A percentile compares a stretch with the other conserved stretches of the same genome.
Evolutionary conservation across 2,113 vertebrate species (phyloP).

Genomic region (Oophaga pumilio): DNA sequence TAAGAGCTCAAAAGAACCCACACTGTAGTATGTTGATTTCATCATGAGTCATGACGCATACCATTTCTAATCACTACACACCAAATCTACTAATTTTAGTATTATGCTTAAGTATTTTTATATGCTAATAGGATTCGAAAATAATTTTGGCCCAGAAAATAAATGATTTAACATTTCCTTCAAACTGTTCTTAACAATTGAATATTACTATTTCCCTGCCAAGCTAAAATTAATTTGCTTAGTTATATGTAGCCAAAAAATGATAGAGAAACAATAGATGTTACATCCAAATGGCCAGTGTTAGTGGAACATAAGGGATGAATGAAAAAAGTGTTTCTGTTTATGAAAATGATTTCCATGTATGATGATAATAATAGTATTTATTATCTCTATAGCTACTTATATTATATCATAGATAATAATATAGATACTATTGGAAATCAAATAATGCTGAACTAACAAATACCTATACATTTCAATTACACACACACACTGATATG

Average conservation of each 20-base stretch:
- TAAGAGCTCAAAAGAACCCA: not conserved
- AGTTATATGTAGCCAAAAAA: not conserved
- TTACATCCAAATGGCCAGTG: not conserved
- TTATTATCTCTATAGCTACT: not conserved
- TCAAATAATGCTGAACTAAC: not conserved
- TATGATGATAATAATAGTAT: not conserved
- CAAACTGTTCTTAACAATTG: conserved; percentile 4
- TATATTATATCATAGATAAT: not conserved
- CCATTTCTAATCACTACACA: not conserved
- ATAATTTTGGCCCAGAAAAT: not conserved
- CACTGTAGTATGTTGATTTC: not conserved
- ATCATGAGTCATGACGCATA: not conserved
- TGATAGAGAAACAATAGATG: not conserved
- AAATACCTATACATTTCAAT: too few species aligned
- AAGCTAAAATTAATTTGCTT: not conserved
- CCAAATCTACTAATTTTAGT: not conserved
- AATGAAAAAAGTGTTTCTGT: not conserved
- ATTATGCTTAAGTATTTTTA: not conserved
- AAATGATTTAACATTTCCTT: too few species aligned
- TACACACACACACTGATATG: too few species aligned
- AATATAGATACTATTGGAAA: not conserved
- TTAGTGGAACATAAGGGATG: not conserved
- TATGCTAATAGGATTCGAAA: not conserved
- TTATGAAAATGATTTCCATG: not conserved
- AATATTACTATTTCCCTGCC: not conserved